A percentile compares a stretch with the other conserved stretches of the same genome.
These are phyloP conservation scores for Penaeus indicus DNA, from an alignment of 1,140 invertebrate genomes.

Conservation along the genomic window DNA sequence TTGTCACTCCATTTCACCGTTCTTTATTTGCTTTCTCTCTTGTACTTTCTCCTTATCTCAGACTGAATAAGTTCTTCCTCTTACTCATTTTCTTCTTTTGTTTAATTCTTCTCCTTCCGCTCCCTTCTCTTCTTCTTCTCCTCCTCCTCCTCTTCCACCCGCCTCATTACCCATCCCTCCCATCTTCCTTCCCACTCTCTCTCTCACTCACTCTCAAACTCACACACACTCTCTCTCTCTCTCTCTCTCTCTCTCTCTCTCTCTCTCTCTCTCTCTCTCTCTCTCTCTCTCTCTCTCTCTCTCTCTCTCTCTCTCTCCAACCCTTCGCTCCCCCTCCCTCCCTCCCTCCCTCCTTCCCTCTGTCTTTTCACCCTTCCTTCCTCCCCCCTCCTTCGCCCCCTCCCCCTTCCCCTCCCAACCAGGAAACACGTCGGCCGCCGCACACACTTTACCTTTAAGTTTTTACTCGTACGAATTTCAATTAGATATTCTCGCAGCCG, in stretches of 20 bases:
- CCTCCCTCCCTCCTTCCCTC: neutral
- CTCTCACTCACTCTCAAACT: neutral
- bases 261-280: conserved; percentile 28
- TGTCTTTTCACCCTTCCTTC: neutral
- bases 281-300: neutral
- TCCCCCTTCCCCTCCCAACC: neutral
- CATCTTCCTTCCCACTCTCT: neutral
- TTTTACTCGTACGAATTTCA: too few species aligned
- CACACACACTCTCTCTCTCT: neutral
- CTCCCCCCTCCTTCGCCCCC: conserved; percentile 2
- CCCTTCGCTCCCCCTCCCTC: neutral
- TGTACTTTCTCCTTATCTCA: neutral
- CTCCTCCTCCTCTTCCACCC: neutral
- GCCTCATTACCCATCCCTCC: neutral
- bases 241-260: conserved; percentile 31
- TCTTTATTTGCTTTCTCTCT: conserved; percentile 3
- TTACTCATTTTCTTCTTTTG: too few species aligned
- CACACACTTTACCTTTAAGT: too few species aligned
- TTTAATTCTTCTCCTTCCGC: neutral
- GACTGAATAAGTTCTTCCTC: too few species aligned
- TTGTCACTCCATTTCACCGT: neutral
- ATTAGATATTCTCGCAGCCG: too few species aligned
- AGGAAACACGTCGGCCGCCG: neutral
- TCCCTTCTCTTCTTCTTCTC: neutral
- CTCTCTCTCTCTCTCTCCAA: neutral